These are phyloP conservation scores for Sinonovacula constricta DNA, from an alignment of 1,140 invertebrate genomes.

Conservation along the genomic window DNA sequence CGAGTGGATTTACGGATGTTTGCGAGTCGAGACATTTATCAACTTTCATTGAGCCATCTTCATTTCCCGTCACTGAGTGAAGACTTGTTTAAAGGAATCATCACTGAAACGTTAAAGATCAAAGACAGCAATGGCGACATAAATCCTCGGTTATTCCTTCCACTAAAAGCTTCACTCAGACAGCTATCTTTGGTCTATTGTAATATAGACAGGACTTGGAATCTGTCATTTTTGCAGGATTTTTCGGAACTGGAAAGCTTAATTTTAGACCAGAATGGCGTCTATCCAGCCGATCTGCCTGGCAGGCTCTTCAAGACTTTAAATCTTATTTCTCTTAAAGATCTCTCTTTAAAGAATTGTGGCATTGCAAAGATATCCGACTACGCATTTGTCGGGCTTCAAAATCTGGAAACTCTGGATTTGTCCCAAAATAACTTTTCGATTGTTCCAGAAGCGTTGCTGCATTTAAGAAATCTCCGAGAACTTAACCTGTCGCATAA, in stretches of 20 bases:
- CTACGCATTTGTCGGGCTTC: conserved; percentile 20
- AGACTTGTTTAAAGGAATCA: conserved; percentile 5
- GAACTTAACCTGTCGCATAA: conserved; percentile 43
- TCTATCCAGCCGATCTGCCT: conserved; percentile 34
- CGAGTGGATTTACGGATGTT: too few species aligned
- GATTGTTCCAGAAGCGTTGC: conserved; percentile 4
- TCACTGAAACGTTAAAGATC: conserved; percentile 17
- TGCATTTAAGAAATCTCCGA: conserved; percentile 26
- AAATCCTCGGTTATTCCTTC: background rate
- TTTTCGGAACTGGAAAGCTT: conserved; percentile 35
- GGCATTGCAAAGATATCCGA: conserved; percentile 27
- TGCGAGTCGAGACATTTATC: too few species aligned
- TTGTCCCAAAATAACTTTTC: conserved; percentile 38
- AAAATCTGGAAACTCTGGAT: conserved; percentile 29
- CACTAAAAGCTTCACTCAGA: background rate
- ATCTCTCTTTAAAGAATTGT: conserved; percentile 25
- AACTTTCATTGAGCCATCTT: too few species aligned
- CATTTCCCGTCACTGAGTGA: too few species aligned
- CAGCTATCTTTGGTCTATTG: conserved; percentile 23
- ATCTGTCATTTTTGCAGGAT: conserved; percentile 30
- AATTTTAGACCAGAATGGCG: conserved; percentile 20
- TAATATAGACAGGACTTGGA: conserved; percentile 17
- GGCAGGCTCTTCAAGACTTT: conserved; percentile 15
- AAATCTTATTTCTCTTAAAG: conserved; percentile 17
- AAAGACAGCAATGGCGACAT: conserved; percentile 4